phyloP scores from a whole-genome alignment of 2,113 vertebrate genomes.

The Malaclemys terrapin region DNA sequence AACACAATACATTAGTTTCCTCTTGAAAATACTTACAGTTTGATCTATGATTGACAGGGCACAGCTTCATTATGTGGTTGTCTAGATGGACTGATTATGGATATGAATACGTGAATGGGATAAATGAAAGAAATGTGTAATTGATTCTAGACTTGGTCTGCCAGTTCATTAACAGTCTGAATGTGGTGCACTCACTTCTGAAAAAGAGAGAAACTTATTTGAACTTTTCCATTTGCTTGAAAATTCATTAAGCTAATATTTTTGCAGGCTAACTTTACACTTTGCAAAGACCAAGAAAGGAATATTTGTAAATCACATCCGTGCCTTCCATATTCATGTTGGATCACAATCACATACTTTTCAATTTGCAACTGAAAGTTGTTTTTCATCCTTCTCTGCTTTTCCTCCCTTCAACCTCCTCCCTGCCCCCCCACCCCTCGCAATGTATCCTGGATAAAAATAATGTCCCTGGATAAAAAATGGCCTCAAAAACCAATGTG shows the following conservation, averaged over 20 bases:
- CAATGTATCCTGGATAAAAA: not conserved
- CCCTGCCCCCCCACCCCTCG: not conserved
- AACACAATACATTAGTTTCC: constrained; percentile 61
- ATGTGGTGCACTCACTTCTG: constrained; percentile 28
- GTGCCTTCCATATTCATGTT: constrained; percentile 31
- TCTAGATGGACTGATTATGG: constrained; percentile 78
- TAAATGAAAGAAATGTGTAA: constrained; percentile 83
- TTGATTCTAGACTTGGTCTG: constrained; percentile 85
- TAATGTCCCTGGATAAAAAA: constrained; percentile 52
- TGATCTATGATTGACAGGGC: constrained; percentile 82
- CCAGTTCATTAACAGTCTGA: constrained; percentile 84
- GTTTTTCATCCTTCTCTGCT: not conserved
- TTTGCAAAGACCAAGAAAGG: constrained; percentile 20
- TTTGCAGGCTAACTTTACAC: constrained; percentile 18
- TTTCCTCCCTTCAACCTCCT: not conserved
- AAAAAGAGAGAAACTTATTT: constrained; percentile 40
- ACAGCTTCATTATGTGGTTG: constrained; percentile 81
- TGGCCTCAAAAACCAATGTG: constrained; percentile 4
- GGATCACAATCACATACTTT: constrained; percentile 37
- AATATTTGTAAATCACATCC: constrained; percentile 49
- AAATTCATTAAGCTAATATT: constrained; percentile 48
- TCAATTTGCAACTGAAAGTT: constrained; percentile 34
- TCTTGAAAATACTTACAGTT: constrained; percentile 76
- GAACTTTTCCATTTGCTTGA: constrained; percentile 57
- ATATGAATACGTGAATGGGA: constrained; percentile 83